Evolutionary conservation across 2,797 vertebrate genomes (phyloP).

Genomic region (Poeciliopsis paucimaculata): DNA sequence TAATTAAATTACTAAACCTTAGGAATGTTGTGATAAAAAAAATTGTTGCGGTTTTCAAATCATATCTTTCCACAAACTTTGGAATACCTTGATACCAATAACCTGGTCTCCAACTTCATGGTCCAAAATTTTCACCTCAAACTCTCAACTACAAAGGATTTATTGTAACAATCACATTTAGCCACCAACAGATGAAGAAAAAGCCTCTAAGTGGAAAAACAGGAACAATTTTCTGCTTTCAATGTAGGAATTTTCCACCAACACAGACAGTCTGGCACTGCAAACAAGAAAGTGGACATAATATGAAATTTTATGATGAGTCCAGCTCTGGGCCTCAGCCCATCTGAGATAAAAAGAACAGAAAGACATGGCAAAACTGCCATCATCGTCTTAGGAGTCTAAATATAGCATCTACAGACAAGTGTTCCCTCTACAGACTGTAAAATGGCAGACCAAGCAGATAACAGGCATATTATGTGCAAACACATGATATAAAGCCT

Average conservation of each 20-base stretch:
- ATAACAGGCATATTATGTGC: conserved; percentile 55
- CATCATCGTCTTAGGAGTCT: conserved; percentile 54
- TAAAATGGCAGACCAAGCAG: conserved; percentile 35
- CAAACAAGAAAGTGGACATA: conserved; percentile 24
- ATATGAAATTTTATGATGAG: conserved; percentile 34
- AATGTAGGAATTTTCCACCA: neutral
- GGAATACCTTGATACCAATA: neutral
- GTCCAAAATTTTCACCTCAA: neutral
- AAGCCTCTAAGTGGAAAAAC: conserved; percentile 2
- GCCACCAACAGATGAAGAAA: neutral
- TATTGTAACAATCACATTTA: neutral
- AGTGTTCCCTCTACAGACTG: conserved; percentile 57
- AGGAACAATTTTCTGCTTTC: neutral
- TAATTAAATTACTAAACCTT: neutral
- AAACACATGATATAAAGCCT: conserved; percentile 54
- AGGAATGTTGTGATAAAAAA: neutral
- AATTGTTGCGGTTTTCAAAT: neutral
- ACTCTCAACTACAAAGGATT: neutral
- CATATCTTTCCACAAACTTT: neutral
- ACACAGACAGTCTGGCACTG: conserved; percentile 11
- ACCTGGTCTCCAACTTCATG: neutral
- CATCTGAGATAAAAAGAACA: conserved; percentile 28
- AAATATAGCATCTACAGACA: conserved; percentile 65
- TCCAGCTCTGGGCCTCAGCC: conserved; percentile 17
- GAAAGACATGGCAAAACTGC: conserved; percentile 51